Evolutionary conservation across 2,888 invertebrate species (phyloP).

Genomic region (Caenorhabditis sp.): DNA sequence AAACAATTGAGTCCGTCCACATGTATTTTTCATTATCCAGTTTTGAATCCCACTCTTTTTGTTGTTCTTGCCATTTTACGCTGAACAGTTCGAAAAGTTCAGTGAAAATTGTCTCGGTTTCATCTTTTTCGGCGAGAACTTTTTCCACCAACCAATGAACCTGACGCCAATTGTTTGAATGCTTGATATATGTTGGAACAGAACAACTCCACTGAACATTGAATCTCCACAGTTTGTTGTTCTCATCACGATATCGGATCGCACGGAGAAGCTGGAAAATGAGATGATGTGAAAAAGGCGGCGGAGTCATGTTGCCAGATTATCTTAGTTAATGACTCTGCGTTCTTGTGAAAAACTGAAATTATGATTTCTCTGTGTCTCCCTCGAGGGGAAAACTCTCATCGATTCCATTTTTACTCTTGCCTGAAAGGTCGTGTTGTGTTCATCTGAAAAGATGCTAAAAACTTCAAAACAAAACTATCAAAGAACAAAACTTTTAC

Average conservation of each 20-base stretch:
- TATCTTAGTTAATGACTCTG: too few species aligned
- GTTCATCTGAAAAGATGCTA: too few species aligned
- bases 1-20: constrained; percentile 60
- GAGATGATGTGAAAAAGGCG: background rate
- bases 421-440: too few species aligned
- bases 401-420: too few species aligned
- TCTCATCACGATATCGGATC: constrained; percentile 54
- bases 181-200: constrained; percentile 67
- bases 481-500: too few species aligned
- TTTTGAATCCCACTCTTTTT: constrained; percentile 56
- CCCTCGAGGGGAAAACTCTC: too few species aligned
- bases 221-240: constrained; percentile 63
- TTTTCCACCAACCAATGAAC: constrained; percentile 69
- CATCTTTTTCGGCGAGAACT: constrained; percentile 55
- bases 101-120: constrained; percentile 34
- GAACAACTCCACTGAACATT: constrained; percentile 68
- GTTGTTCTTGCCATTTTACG: constrained; percentile 54
- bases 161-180: constrained; percentile 68
- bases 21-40: constrained; percentile 55
- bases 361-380: too few species aligned
- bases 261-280: constrained; percentile 42
- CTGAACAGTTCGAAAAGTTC: constrained; percentile 45
- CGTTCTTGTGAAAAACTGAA: too few species aligned
- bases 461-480: too few species aligned
- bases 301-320: too few species aligned